Evolutionary conservation across 2,888 invertebrate genomes (phyloP).

Genomic region (Leptarthrus brevirostris): DNA sequence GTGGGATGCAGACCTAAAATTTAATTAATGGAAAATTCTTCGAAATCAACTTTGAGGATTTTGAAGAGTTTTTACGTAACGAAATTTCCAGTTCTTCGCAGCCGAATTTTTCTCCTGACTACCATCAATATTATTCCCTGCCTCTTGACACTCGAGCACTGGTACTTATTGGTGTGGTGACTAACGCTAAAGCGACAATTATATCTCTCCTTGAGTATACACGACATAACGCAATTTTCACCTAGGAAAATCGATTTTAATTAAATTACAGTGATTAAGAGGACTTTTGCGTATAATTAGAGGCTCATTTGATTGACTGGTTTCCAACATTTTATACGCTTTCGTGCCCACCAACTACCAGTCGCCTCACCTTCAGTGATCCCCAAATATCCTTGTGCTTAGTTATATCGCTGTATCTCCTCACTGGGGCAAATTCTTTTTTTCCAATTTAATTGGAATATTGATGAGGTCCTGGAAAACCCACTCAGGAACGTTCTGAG

Average conservation of each 20-base stretch:
- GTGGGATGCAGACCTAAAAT: slow-evolving; percentile 18
- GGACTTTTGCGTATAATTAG: slow-evolving; percentile 54
- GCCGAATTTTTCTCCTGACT: neutral
- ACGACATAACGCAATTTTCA: slow-evolving; percentile 6
- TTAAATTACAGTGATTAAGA: slow-evolving; percentile 54
- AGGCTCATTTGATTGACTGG: slow-evolving; percentile 54
- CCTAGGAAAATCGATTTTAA: slow-evolving; percentile 53
- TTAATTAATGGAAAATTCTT: slow-evolving; percentile 41
- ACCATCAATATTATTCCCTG: neutral
- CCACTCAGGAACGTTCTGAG: neutral
- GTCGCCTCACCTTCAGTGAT: neutral
- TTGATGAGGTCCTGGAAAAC: slow-evolving; percentile 7
- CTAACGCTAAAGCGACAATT: slow-evolving; percentile 11
- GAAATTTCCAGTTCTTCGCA: neutral
- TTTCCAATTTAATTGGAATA: slow-evolving; percentile 37
- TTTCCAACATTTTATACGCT: slow-evolving; percentile 49
- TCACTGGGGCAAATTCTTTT: neutral
- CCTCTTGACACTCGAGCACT: neutral
- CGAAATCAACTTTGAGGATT: slow-evolving; percentile 5
- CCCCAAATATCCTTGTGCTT: neutral
- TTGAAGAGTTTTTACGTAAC: neutral
- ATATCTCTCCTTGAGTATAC: neutral
- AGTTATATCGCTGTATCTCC: neutral
- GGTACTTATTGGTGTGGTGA: slow-evolving; percentile 1
- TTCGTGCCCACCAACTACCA: too few relatives aligned